Evolutionary conservation across 2,888 invertebrate species (phyloP), one percentile per base, ranked within the genome.

Genomic region (Cheiracanthium punctorium): DNA sequence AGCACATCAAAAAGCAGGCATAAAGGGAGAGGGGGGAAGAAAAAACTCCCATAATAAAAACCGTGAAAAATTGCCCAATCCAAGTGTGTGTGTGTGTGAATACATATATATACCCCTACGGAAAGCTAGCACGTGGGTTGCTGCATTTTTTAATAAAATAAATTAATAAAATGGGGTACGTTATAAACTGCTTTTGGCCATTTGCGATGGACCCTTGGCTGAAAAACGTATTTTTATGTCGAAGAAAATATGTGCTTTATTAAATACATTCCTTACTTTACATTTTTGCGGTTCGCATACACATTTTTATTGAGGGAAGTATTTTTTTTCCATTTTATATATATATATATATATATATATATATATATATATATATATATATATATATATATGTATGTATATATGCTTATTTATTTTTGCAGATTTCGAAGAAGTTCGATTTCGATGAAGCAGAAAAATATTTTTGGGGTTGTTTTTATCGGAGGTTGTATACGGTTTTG

Each of bases 341-440:
- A 70, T 82, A 82, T n/a, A n/a, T n/a, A n/a, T n/a, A n/a, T n/a
- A n/a, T n/a, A n/a, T n/a, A n/a, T n/a, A n/a, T n/a, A n/a, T n/a
- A n/a, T n/a, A n/a, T n/a, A n/a, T n/a, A n/a, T n/a, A n/a, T n/a
- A n/a, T n/a, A n/a, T n/a, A n/a, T n/a, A n/a, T n/a, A n/a, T n/a
- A n/a, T n/a, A n/a, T n/a, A n/a, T n/a, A n/a, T n/a, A n/a, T n/a
- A n/a, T n/a, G n/a, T n/a, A n/a, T n/a, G n/a, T n/a, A n/a, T n/a
- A n/a, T n/a, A n/a, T n/a, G n/a, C n/a, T n/a, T n/a, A n/a, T 75
- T 82, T 82, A 82, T 76, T 76, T 82, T 82, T 76, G 72, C 8
- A 65, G 58, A 48, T 48, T 43, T 41, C 8, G 41, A 52, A 67
- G 69, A 80, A 73, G 65, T 80, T 74, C 73, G 69, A 69, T 74